Evolutionary conservation across 2,113 vertebrate genomes (phyloP).

Genomic region (Laticauda laticaudata): DNA sequence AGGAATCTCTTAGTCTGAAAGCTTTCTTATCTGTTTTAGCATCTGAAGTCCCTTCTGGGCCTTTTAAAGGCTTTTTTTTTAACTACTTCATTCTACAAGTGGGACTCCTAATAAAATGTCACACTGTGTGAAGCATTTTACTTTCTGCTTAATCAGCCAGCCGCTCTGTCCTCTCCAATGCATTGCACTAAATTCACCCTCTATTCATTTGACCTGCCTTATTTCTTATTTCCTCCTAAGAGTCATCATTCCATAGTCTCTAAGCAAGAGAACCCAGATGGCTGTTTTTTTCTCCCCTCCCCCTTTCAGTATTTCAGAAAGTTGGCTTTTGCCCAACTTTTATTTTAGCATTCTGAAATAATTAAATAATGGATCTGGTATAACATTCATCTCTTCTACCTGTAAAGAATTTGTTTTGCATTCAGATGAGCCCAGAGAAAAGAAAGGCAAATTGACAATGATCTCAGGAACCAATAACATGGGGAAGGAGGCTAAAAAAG

Average conservation of each 20-base stretch:
- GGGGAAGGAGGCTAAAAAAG: not conserved
- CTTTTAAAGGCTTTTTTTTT: not conserved
- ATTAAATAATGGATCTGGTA: not conserved
- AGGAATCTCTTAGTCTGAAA: not conserved
- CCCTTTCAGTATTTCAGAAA: not conserved
- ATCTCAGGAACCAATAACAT: not conserved
- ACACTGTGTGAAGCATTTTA: not conserved
- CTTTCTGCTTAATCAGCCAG: not conserved
- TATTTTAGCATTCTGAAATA: not conserved
- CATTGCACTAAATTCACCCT: not conserved
- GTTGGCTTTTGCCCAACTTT: not conserved
- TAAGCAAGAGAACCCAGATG: not conserved
- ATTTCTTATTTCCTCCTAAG: not conserved
- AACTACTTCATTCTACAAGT: not conserved
- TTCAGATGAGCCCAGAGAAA: not conserved
- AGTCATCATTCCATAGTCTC: not conserved
- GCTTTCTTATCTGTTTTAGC: not conserved
- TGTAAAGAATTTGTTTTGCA: not conserved
- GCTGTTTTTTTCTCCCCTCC: not conserved
- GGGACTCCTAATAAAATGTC: not conserved
- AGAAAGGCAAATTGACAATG: not conserved
- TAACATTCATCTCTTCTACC: not conserved
- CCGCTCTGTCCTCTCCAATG: not conserved
- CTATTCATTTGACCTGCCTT: not conserved
- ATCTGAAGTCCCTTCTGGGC: not conserved